phyloP scores from a whole-genome alignment of 2,888 invertebrate species.

The Lampropteryx suffumata region DNA sequence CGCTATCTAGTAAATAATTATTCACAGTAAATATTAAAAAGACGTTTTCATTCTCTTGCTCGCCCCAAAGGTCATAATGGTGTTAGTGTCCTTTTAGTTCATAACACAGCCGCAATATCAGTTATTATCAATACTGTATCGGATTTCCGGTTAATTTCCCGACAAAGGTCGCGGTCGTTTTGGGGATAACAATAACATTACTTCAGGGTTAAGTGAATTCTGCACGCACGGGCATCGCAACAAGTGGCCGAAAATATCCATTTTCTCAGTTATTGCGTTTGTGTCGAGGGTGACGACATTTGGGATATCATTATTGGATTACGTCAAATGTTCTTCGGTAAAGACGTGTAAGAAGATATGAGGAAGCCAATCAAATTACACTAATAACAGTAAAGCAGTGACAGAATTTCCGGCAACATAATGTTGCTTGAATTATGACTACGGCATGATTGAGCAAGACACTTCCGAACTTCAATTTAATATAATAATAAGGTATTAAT shows the following conservation, averaged over 20 bases:
- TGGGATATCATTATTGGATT: constrained; percentile 22
- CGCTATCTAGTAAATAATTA: too few relatives aligned
- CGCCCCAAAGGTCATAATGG: background rate
- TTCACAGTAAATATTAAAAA: too few relatives aligned
- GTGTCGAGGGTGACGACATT: constrained; percentile 15
- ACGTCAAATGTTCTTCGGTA: background rate
- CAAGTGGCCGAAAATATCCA: constrained; percentile 50
- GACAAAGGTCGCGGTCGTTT: constrained; percentile 44
- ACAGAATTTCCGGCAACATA: too few relatives aligned
- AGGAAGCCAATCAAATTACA: constrained; percentile 8
- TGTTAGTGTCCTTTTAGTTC: constrained; percentile 3
- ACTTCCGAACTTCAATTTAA: too few relatives aligned
- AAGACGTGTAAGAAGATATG: constrained; percentile 6
- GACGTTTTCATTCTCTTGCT: too few relatives aligned
- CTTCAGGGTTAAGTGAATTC: constrained; percentile 56
- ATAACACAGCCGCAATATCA: constrained; percentile 36
- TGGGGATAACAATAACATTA: constrained; percentile 55
- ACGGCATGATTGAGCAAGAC: too few relatives aligned
- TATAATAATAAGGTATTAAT: too few relatives aligned
- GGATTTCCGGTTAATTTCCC: constrained; percentile 59
- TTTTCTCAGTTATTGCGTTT: constrained; percentile 32
- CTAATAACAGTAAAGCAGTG: too few relatives aligned
- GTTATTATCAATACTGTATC: constrained; percentile 42
- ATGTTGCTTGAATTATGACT: too few relatives aligned
- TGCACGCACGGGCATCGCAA: constrained; percentile 57